Conservation (phyloP, 1,140 invertebrate species). For the Macrocentrus cingulum region DNA sequence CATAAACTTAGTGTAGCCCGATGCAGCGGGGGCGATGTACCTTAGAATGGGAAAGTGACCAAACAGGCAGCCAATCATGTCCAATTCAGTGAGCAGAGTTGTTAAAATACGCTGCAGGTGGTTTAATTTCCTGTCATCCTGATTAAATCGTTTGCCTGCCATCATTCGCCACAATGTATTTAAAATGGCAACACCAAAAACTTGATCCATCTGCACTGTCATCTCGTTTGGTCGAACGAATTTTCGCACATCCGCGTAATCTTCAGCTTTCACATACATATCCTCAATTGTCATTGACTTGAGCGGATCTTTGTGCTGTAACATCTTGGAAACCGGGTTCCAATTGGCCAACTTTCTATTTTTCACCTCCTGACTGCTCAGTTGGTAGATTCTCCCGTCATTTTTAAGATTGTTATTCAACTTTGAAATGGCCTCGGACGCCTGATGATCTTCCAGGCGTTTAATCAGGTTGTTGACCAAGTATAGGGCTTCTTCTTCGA, state of each 20-base stretch:
- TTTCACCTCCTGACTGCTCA: constrained; percentile 28
- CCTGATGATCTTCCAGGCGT: constrained; percentile 51
- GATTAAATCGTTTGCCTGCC: constrained; percentile 64
- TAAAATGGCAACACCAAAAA: constrained; percentile 74
- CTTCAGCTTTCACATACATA: constrained; percentile 47
- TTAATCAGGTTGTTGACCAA: constrained; percentile 64
- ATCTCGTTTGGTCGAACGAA: constrained; percentile 45
- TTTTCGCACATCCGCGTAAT: constrained; percentile 41
- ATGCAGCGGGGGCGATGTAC: constrained; percentile 72
- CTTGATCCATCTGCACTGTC: constrained; percentile 67
- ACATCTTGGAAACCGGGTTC: neutral
- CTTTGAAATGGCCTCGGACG: neutral
- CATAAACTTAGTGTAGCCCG: constrained; percentile 75
- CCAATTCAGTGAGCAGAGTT: constrained; percentile 70
- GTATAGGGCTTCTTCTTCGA: constrained; percentile 68
- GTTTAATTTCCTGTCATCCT: constrained; percentile 67
- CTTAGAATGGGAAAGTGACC: constrained; percentile 77
- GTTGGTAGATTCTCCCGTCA: constrained; percentile 42
- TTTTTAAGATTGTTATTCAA: constrained; percentile 23
- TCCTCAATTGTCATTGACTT: constrained; percentile 42
- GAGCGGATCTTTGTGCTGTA: constrained; percentile 30
- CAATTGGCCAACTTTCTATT: constrained; percentile 8
- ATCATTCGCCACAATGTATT: constrained; percentile 89
- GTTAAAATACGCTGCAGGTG: constrained; percentile 70
- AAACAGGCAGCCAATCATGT: constrained; percentile 77